phyloP scores from a whole-genome alignment of 2,888 invertebrate species.

The Schizotus pectinicornis region DNA sequence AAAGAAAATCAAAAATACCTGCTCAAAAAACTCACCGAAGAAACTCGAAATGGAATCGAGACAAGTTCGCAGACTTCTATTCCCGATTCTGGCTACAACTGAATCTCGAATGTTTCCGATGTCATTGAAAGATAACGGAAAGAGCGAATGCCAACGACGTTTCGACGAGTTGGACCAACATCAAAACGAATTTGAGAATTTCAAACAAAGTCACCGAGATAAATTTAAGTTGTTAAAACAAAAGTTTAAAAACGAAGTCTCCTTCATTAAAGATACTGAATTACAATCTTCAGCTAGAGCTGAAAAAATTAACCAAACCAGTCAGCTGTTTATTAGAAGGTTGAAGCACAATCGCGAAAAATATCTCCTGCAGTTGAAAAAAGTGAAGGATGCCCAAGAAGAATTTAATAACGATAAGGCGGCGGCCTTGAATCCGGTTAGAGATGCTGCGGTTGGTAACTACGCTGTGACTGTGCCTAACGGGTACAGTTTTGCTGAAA shows the following conservation, averaged over 20 bases:
- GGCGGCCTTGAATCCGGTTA: slow-evolving; percentile 34
- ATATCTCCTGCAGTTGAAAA: slow-evolving; percentile 39
- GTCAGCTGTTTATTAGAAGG: slow-evolving; percentile 43
- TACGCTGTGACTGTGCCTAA: slow-evolving; percentile 42
- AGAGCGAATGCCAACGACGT: slow-evolving; percentile 44
- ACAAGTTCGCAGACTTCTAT: too few relatives aligned
- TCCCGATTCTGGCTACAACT: too few relatives aligned
- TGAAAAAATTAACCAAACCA: slow-evolving; percentile 38
- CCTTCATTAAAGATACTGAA: slow-evolving; percentile 38
- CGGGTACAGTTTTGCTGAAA: slow-evolving; percentile 40
- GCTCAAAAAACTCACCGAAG: too few relatives aligned
- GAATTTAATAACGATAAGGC: slow-evolving; percentile 26
- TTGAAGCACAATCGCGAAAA: slow-evolving; percentile 41
- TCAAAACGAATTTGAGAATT: slow-evolving; percentile 29
- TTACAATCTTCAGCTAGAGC: slow-evolving; percentile 34
- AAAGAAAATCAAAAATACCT: too few relatives aligned
- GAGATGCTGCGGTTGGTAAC: slow-evolving; percentile 45
- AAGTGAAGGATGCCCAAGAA: slow-evolving; percentile 41
- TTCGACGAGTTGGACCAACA: slow-evolving; percentile 41
- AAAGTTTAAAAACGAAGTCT: slow-evolving; percentile 41
- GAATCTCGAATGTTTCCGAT: too few relatives aligned
- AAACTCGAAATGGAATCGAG: too few relatives aligned
- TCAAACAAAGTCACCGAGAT: slow-evolving; percentile 39
- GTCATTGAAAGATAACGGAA: slow-evolving; percentile 36
- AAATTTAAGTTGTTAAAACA: slow-evolving; percentile 43